Conservation (phyloP, 1,140 invertebrate species). For the Solenopsis invicta region DNA sequence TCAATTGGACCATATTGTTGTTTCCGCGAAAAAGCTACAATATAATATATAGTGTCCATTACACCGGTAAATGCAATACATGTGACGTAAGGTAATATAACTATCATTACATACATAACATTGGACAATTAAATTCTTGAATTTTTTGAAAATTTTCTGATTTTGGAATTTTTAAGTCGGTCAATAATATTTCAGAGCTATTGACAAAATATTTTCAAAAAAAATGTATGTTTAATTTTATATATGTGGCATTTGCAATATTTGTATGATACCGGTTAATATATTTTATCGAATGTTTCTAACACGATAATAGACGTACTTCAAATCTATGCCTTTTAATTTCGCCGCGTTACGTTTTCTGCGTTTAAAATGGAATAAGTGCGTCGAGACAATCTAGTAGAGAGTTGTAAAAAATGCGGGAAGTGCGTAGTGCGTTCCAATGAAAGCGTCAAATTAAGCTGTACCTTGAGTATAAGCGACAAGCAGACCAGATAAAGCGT, state of each 20-base stretch:
- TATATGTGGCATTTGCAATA: background rate
- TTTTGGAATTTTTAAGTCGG: background rate
- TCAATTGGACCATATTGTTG: slow-evolving; percentile 80
- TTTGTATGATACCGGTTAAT: background rate
- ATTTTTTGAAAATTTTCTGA: background rate
- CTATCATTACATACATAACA: background rate
- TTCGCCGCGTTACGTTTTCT: slow-evolving; percentile 15
- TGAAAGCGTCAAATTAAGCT: background rate
- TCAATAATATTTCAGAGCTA: background rate
- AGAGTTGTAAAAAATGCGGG: background rate
- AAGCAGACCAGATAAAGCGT: slow-evolving; percentile 98
- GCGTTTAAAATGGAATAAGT: background rate
- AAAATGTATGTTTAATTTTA: background rate
- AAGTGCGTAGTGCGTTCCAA: background rate
- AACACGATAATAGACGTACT: background rate
- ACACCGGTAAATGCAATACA: background rate
- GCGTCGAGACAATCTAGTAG: background rate
- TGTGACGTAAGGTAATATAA: background rate
- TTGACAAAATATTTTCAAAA: background rate
- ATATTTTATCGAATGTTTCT: background rate
- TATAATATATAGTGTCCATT: slow-evolving; percentile 38
- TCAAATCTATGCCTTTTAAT: background rate
- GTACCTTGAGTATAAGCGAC: slow-evolving; percentile 96
- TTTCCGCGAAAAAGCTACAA: slow-evolving; percentile 87
- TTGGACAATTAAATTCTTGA: background rate